Percentiles rank a stretch among this genome's conserved stretches.
phyloP scores from a whole-genome alignment of 2,888 invertebrate genomes.

The Microdon myrmicae region DNA sequence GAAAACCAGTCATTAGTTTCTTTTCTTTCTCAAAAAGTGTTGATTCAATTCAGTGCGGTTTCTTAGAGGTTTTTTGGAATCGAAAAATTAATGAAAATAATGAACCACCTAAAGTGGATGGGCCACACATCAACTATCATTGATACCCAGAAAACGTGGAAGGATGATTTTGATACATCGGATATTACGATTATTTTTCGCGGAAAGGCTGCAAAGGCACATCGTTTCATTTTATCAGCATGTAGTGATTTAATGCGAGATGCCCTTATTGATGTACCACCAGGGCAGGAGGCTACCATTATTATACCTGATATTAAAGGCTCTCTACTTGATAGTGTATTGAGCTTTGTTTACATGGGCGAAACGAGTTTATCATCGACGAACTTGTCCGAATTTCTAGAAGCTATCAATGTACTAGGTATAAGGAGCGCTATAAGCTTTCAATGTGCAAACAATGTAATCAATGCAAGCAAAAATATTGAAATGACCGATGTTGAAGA shows the following conservation, averaged over 20 bases:
- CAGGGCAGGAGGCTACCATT: slow-evolving; percentile 61
- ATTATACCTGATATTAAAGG: slow-evolving; percentile 64
- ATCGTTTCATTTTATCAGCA: slow-evolving; percentile 64
- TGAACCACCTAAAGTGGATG: slow-evolving; percentile 66
- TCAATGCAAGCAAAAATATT: slow-evolving; percentile 30
- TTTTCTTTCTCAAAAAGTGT: too few species aligned
- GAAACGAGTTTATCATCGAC: slow-evolving; percentile 62
- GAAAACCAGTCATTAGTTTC: too few species aligned
- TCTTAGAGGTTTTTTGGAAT: slow-evolving; percentile 19
- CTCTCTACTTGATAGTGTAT: slow-evolving; percentile 60
- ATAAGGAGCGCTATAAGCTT: slow-evolving; percentile 66
- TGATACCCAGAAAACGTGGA: slow-evolving; percentile 62
- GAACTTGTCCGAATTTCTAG: slow-evolving; percentile 63
- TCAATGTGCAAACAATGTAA: slow-evolving; percentile 57
- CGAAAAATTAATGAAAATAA: slow-evolving; percentile 41
- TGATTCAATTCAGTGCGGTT: too few species aligned
- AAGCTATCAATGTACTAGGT: slow-evolving; percentile 63
- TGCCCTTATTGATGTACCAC: slow-evolving; percentile 60
- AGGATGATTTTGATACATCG: slow-evolving; percentile 59
- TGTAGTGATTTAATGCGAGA: slow-evolving; percentile 64
- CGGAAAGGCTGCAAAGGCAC: slow-evolving; percentile 62
- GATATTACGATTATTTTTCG: slow-evolving; percentile 63
- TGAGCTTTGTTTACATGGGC: slow-evolving; percentile 65
- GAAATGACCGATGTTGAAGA: slow-evolving; percentile 59
- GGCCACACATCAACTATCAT: slow-evolving; percentile 64